phyloP scores from a whole-genome alignment of 2,888 invertebrate genomes.

The Mantis religiosa region DNA sequence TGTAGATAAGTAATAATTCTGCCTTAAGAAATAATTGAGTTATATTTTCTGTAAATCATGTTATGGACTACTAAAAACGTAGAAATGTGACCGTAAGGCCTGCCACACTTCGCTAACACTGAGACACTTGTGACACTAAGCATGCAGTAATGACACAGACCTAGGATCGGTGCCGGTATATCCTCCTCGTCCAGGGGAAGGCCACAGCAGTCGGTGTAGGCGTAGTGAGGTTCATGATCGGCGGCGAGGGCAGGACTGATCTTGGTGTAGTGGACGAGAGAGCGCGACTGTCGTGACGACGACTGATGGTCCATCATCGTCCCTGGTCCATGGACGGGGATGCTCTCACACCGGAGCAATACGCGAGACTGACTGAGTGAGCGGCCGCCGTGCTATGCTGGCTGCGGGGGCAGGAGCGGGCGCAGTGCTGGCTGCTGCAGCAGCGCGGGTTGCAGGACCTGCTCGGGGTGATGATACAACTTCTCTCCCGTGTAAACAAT shows the following conservation, averaged over 20 bases:
- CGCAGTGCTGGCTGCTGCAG: neutral
- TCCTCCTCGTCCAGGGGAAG: conserved; percentile 16
- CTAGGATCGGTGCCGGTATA: neutral
- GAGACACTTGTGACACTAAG: no score
- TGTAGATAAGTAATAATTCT: no score
- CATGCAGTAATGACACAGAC: no score
- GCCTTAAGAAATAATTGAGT: no score
- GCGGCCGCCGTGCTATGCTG: neutral
- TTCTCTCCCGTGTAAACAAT: no score
- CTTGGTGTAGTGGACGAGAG: conserved; percentile 26
- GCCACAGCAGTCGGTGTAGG: conserved; percentile 27
- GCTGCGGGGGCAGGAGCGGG: neutral
- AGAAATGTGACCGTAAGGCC: no score
- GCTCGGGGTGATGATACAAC: neutral
- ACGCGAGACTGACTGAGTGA: neutral
- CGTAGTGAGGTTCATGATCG: conserved; percentile 23
- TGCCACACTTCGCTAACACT: no score
- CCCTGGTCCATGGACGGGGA: conserved; percentile 5
- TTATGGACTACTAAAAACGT: no score
- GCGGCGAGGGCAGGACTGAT: conserved; percentile 21
- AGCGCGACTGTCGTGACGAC: conserved; percentile 10
- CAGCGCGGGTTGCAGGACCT: neutral
- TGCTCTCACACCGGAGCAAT: neutral
- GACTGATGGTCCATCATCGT: conserved; percentile 7
- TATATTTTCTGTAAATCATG: no score